Evolutionary conservation across 2,888 invertebrate genomes (phyloP).

Genomic region (Chelonus formosanus): DNA sequence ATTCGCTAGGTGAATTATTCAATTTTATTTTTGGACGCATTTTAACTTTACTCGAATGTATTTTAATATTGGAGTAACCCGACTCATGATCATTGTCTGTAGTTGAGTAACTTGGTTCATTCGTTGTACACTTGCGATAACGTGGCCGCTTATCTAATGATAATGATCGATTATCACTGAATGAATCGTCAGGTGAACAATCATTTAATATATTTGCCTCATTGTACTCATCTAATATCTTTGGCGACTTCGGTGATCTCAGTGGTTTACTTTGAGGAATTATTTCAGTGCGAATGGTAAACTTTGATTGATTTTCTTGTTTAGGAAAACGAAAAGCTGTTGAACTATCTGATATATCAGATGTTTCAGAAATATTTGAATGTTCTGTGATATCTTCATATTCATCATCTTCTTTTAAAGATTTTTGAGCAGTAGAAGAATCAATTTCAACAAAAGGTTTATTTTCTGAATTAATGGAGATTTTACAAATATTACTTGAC

Average conservation of each 20-base stretch:
- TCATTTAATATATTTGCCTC: constrained; percentile 56
- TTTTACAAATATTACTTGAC: constrained; percentile 40
- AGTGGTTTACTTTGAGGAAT: constrained; percentile 24
- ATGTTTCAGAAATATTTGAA: constrained; percentile 24
- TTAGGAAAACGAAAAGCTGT: constrained; percentile 6
- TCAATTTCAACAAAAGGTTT: not conserved
- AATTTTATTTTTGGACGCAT: constrained; percentile 45
- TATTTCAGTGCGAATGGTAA: constrained; percentile 25
- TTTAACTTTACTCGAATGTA: constrained; percentile 43
- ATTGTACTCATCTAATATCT: constrained; percentile 54
- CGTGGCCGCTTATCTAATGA: constrained; percentile 44
- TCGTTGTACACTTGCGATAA: constrained; percentile 19
- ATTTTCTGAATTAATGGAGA: constrained; percentile 36
- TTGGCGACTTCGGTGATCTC: constrained; percentile 50
- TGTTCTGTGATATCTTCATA: constrained; percentile 10
- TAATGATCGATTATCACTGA: constrained; percentile 32
- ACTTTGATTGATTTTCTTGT: constrained; percentile 18
- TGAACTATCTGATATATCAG: constrained; percentile 25
- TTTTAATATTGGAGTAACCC: constrained; percentile 51
- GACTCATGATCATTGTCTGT: constrained; percentile 41
- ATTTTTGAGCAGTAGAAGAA: too few species aligned
- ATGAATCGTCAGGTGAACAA: constrained; percentile 29
- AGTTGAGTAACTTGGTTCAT: constrained; percentile 30
- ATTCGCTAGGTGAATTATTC: constrained; percentile 42
- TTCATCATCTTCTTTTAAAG: constrained; percentile 14